phyloP scores from a whole-genome alignment of 2,113 vertebrate species.

The Xiphorhynchus elegans region DNA sequence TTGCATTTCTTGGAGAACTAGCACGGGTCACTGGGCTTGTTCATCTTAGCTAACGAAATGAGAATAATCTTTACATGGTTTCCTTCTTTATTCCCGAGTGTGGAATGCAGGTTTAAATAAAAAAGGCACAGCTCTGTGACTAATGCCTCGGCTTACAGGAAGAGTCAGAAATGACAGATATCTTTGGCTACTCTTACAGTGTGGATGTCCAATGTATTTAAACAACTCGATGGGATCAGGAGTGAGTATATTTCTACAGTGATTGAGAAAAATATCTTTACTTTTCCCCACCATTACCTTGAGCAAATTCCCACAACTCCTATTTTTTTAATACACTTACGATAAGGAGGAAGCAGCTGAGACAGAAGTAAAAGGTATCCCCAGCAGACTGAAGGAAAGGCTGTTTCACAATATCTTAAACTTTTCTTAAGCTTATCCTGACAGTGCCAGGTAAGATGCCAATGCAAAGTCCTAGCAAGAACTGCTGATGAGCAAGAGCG shows the following conservation, averaged over 20 bases:
- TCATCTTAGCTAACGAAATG: background rate
- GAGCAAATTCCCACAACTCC: background rate
- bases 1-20: background rate
- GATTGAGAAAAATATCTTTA: background rate
- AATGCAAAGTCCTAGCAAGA: background rate
- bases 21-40: background rate
- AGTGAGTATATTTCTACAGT: accelerated
- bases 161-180: background rate
- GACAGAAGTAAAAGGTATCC: background rate
- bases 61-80: background rate
- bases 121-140: background rate
- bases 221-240: background rate
- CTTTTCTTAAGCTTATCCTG: background rate
- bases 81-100: background rate
- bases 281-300: background rate
- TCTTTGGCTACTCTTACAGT: background rate
- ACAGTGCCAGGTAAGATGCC: background rate
- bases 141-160: background rate
- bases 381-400: background rate
- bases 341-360: background rate
- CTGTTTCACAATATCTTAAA: background rate
- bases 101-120: background rate
- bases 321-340: background rate
- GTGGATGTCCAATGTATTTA: background rate
- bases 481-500: background rate